These are phyloP conservation scores for Gymnobelideus leadbeateri DNA, from an alignment of 2,113 vertebrate genomes.

Conservation along the genomic window DNA sequence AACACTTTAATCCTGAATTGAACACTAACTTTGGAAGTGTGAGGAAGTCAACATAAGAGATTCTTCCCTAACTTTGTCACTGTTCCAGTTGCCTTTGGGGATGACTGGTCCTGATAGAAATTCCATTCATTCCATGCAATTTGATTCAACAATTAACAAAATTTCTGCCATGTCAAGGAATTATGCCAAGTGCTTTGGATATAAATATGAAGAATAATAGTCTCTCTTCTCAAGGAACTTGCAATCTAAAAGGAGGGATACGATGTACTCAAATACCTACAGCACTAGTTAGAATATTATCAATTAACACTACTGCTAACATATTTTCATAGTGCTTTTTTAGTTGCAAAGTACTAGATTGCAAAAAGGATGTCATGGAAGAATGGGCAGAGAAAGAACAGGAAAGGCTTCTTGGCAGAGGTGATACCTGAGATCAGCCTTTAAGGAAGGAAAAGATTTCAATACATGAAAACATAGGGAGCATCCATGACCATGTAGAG, in stretches of 20 bases:
- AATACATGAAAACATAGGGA: background rate
- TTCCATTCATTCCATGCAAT: constrained; percentile 14
- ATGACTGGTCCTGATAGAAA: constrained; percentile 23
- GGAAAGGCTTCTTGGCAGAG: background rate
- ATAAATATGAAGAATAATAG: background rate
- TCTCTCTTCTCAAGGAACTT: background rate
- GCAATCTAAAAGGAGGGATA: background rate
- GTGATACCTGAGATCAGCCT: background rate
- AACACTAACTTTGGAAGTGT: background rate
- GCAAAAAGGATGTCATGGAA: background rate
- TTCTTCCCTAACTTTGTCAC: constrained; percentile 30
- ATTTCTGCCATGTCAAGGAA: background rate
- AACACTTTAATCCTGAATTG: background rate
- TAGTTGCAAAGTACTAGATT: background rate
- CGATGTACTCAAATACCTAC: background rate
- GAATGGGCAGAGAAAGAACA: background rate
- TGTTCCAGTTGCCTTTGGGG: constrained; percentile 26
- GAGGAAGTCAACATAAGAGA: background rate
- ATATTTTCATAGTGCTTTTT: background rate
- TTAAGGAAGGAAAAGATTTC: background rate
- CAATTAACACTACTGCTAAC: background rate
- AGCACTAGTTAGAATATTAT: background rate
- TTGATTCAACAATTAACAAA: background rate
- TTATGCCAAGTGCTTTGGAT: background rate
- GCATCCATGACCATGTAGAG: background rate